Base-by-base conservation (phyloP, 2,797 vertebrate genomes). In the Pipistrellus pipistrellus region DNA sequence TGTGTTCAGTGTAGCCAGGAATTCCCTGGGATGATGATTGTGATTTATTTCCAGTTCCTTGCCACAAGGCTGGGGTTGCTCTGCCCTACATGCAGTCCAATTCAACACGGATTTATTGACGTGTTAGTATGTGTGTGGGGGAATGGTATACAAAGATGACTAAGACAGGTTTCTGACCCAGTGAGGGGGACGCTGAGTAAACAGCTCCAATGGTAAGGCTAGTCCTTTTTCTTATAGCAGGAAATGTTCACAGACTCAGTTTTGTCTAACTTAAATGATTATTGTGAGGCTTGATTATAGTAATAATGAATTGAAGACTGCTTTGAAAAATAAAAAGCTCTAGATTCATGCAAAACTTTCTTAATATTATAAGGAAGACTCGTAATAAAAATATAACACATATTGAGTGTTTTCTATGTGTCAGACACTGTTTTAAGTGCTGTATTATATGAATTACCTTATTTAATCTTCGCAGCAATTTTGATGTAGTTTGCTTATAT, bases 381-480 rank as follows among this genome's bases (percentile, higher is more conserved):
- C 32, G 72, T 94, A 73, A 77, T 90, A 82, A 94, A 95, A 95
- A 88, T 69, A 51, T 66, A 86, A 30, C 14, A 53, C 11, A 0
- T 64, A 46, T 53, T 53, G 71, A 84, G 84, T 69, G 46, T 14
- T 84, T 89, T 82, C n/a, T 94, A 1, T 85, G 4, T 92, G 46
- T 30, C 64, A 85, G 76, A 14, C 30, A 85, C 20, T 41, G 6
- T 77, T 82, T 35, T 91, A 32, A 82, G 30, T 84, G 62, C 35
- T 94, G 7, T 41, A 41, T 95, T 89, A 2, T 57, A 53, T 87
- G 27, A 77, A 44, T 92, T 96, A 78, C n/a, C 48, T 93, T 85
- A 66, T 82, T 72, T 91, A 91, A 73, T 77, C 44, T 94, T 93
- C 11, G 23, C 25, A 80, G 53, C 38, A 87, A 11, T 76, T 94